These are phyloP conservation scores for Zaprionus inermis DNA, from an alignment of 1,140 invertebrate genomes.

Conservation along the genomic window DNA sequence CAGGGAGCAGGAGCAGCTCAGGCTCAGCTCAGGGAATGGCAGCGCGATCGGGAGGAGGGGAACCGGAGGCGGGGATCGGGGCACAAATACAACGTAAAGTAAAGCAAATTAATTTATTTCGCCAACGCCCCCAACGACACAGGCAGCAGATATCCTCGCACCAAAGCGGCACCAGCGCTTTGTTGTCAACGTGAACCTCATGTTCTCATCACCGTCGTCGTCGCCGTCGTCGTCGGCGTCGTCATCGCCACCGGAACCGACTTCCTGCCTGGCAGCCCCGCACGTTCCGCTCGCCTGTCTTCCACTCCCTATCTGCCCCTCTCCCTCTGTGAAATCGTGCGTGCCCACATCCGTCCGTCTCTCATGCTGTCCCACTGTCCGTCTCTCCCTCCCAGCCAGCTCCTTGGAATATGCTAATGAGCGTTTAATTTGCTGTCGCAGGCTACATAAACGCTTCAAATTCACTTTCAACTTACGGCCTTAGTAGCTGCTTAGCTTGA, in stretches of 20 bases:
- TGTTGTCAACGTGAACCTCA: slow-evolving; percentile 38
- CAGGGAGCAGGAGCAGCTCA: neutral
- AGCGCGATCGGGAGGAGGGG: too few species aligned
- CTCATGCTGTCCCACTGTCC: slow-evolving; percentile 9
- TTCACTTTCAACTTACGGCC: slow-evolving; percentile 70
- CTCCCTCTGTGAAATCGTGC: slow-evolving; percentile 30
- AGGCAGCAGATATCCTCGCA: neutral
- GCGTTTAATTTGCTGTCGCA: slow-evolving; percentile 65
- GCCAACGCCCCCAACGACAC: slow-evolving; percentile 23
- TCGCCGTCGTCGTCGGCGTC: slow-evolving; percentile 4
- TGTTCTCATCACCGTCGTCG: slow-evolving; percentile 27
- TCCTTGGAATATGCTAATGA: slow-evolving; percentile 74
- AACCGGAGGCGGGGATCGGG: neutral
- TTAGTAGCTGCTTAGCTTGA: slow-evolving; percentile 67
- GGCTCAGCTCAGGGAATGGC: neutral
- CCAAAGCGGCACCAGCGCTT: slow-evolving; percentile 22
- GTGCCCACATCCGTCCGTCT: slow-evolving; percentile 36
- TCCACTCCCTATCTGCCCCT: neutral
- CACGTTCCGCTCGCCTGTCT: slow-evolving; percentile 2
- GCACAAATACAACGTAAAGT: slow-evolving; percentile 30
- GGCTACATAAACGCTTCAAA: slow-evolving; percentile 62
- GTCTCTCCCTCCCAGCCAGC: slow-evolving; percentile 10
- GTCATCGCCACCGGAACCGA: slow-evolving; percentile 43
- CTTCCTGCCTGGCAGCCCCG: slow-evolving; percentile 39
- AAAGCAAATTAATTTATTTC: slow-evolving; percentile 69